Base-by-base conservation (phyloP, 2,888 invertebrate species). In the Thymelicus sylvestris region DNA sequence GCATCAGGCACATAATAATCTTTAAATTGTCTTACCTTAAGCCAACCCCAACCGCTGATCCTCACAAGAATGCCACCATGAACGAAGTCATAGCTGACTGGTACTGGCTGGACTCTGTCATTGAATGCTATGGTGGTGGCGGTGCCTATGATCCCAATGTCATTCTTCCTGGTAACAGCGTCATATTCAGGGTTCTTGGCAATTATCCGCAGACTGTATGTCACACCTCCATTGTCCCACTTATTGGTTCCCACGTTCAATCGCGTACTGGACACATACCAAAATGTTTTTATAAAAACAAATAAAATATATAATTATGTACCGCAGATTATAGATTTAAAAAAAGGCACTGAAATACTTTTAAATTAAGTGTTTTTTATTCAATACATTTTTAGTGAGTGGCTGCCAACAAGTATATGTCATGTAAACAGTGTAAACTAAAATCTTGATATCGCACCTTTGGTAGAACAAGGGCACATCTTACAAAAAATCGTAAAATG, bases 161-260 rank as follows among this genome's bases (percentile, higher is more conserved):
- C 57, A 31, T 57, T 57, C 38, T 38, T 57, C 13, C 6, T n/a
- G 15, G 41, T 79, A 0, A 67, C 0, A 0, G 80, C 15, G 0
- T 84, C 73, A 79, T 88, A 89, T 77, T 84, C 64, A 2, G 77
- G 77, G 74, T 90, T 88, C n/a, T 82, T 86, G 2, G 84, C 81
- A 80, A 84, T 83, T 50, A 87, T 81, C 0, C 75, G 41, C 19
- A 86, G 10, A 6, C 72, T 4, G 79, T 82, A 83, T 2, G 67
- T 38, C 10, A 71, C 67, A 0, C 88, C 89, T 12, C 87, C 89
- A 4, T 68, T 71, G 78, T 83, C 85, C 87, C 87, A 89, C 24
- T 75, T 77, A 80, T 88, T 87, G 7, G 86, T 84, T 71, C 88
- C 88, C 4, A 86, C 83, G 0, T 79, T 83, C 0, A 75, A 80